A percentile compares a stretch with the other conserved stretches of the same genome.
phyloP scores from a whole-genome alignment of 2,113 vertebrate species.

The Rhombomys opimus region DNA sequence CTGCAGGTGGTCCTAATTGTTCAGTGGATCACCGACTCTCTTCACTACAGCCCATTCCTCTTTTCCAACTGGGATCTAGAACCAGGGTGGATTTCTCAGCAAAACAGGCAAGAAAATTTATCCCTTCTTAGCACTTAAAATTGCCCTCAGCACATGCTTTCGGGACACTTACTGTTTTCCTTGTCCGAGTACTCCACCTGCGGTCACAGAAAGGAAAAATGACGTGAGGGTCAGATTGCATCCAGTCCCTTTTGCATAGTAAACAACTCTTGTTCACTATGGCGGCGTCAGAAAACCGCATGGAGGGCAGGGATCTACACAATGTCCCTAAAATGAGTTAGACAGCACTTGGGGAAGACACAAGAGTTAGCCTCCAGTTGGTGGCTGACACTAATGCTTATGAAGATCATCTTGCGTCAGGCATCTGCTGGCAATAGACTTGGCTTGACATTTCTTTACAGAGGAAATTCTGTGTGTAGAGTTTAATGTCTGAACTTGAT shows the following conservation, averaged over 20 bases:
- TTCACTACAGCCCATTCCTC: neutral
- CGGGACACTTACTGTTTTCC: neutral
- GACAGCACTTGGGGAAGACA: neutral
- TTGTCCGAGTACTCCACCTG: neutral
- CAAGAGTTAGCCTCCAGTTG: neutral
- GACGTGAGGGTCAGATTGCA: neutral
- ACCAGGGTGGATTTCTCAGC: neutral
- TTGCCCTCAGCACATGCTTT: neutral
- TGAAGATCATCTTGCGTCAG: too few species aligned
- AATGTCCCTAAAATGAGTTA: neutral
- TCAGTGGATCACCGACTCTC: neutral
- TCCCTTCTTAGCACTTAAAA: too few species aligned
- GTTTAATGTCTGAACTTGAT: neutral
- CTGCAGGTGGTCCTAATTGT: neutral
- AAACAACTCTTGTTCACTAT: neutral
- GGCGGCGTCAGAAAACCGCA: neutral
- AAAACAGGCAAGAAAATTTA: neutral
- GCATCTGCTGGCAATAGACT: neutral
- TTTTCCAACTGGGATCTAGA: neutral
- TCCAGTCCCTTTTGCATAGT: too few species aligned
- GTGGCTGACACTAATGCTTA: neutral
- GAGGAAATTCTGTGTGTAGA: neutral
- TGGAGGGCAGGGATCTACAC: neutral
- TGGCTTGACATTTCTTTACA: neutral
- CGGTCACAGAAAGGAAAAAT: neutral